A percentile compares a stretch with the other conserved stretches of the same genome.
phyloP scores from a whole-genome alignment of 2,888 invertebrate species.

The Latrodectus hesperus region DNA sequence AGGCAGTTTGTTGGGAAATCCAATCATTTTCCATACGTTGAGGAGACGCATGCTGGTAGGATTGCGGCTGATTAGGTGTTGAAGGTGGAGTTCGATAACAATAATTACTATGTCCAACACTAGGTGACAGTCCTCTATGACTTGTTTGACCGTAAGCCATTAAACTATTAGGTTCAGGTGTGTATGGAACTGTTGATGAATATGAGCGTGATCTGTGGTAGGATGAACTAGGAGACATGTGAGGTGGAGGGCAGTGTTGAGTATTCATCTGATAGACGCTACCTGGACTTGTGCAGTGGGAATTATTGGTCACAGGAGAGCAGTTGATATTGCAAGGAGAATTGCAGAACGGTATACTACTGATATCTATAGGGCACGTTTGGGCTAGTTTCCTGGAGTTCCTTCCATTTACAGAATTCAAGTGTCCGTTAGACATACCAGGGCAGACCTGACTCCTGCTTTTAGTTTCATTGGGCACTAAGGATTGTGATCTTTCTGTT shows the following conservation, averaged over 20 bases:
- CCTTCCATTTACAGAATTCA: constrained; percentile 15
- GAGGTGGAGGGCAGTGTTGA: constrained; percentile 55
- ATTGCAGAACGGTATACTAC: constrained; percentile 53
- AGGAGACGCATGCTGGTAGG: constrained; percentile 51
- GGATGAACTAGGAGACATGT: constrained; percentile 56
- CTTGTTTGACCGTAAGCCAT: constrained; percentile 53
- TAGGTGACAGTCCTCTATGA: constrained; percentile 65
- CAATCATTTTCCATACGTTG: constrained; percentile 66
- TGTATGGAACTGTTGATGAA: constrained; percentile 46
- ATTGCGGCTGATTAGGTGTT: constrained; percentile 51
- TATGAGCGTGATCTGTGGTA: constrained; percentile 60
- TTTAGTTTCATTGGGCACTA: constrained; percentile 31
- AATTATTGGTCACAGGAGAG: constrained; percentile 36
- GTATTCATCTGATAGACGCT: constrained; percentile 47
- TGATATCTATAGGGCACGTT: constrained; percentile 58
- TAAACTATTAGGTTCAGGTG: constrained; percentile 52
- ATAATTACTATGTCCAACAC: constrained; percentile 50
- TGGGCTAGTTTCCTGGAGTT: constrained; percentile 56
- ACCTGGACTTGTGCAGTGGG: constrained; percentile 60
- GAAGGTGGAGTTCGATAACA: constrained; percentile 68
- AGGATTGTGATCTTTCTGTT: constrained; percentile 52
- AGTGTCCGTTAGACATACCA: constrained; percentile 50
- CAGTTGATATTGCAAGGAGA: constrained; percentile 66
- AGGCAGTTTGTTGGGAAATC: constrained; percentile 57
- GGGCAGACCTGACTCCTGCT: constrained; percentile 23